A percentile compares a stretch with the other conserved stretches of the same genome.
Conservation (phyloP, 2,797 vertebrate species). For the Sphenodon punctatus region DNA sequence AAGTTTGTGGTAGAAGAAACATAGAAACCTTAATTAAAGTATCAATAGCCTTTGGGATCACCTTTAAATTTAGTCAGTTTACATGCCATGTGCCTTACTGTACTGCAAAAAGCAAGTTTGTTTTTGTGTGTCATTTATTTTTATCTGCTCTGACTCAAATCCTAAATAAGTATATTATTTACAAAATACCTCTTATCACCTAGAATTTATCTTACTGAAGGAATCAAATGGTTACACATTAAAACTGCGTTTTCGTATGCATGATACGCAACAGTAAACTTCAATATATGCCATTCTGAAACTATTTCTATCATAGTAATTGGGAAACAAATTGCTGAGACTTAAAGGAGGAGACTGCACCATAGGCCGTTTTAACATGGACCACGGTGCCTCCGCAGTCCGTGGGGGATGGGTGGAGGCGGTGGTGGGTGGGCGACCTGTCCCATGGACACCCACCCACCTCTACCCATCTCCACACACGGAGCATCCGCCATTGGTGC, state of each 20-base stretch:
- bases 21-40: neutral
- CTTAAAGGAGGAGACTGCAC: slow-evolving; percentile 45
- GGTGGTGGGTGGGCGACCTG: too few relatives aligned
- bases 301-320: slow-evolving; percentile 28
- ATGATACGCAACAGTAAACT: slow-evolving; percentile 53
- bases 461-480: too few relatives aligned
- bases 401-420: too few relatives aligned
- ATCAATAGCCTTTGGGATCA: neutral
- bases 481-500: too few relatives aligned
- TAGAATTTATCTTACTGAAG: slow-evolving; percentile 52
- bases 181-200: slow-evolving; percentile 53
- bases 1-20: slow-evolving; percentile 17
- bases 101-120: neutral
- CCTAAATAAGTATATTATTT: slow-evolving; percentile 50
- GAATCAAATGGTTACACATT: slow-evolving; percentile 72
- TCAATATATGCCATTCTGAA: slow-evolving; percentile 39
- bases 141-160: slow-evolving; percentile 34
- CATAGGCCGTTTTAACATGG: too few relatives aligned
- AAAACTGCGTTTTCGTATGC: slow-evolving; percentile 67
- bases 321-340: slow-evolving; percentile 51
- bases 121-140: slow-evolving; percentile 3
- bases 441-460: too few relatives aligned
- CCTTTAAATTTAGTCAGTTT: neutral
- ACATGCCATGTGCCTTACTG: neutral
- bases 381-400: too few relatives aligned